Evolutionary conservation across 2,113 vertebrate genomes (phyloP).

Genomic region (Brachyhypopomus occidentalis): DNA sequence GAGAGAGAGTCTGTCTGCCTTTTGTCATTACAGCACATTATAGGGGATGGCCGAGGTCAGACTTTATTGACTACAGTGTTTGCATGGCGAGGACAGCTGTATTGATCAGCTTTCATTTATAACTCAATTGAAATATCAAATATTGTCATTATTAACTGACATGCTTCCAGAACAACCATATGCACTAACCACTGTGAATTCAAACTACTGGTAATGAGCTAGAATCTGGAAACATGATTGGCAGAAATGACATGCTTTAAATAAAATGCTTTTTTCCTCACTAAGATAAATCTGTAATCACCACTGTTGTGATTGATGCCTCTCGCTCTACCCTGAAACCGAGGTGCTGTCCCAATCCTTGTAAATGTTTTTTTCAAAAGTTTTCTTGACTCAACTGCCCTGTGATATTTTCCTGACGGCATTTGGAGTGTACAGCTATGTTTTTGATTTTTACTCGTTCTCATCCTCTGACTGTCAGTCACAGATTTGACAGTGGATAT

Average conservation of each 20-base stretch:
- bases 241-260: not conserved
- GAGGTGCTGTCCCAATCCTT: conserved; percentile 9
- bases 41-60: conserved; percentile 23
- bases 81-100: conserved; percentile 21
- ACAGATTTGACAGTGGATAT: conserved; percentile 31
- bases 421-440: conserved; percentile 3
- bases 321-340: not conserved
- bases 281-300: not conserved
- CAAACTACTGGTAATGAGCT: not conserved
- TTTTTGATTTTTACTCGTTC: conserved; percentile 30
- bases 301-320: conserved; percentile 5
- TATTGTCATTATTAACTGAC: conserved; percentile 34
- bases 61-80: conserved; percentile 40
- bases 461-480: conserved; percentile 32
- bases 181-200: not conserved
- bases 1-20: conserved; percentile 15
- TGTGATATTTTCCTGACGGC: not conserved
- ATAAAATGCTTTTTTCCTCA: not conserved
- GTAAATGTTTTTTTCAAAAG: not conserved
- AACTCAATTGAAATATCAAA: conserved; percentile 41
- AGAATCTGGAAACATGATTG: not conserved
- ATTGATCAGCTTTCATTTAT: conserved; percentile 38
- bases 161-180: conserved; percentile 1
- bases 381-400: conserved; percentile 31
- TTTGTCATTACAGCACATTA: conserved; percentile 41